Evolutionary conservation across 2,113 vertebrate species (phyloP).

Genomic region (Scytalopus superciliaris): DNA sequence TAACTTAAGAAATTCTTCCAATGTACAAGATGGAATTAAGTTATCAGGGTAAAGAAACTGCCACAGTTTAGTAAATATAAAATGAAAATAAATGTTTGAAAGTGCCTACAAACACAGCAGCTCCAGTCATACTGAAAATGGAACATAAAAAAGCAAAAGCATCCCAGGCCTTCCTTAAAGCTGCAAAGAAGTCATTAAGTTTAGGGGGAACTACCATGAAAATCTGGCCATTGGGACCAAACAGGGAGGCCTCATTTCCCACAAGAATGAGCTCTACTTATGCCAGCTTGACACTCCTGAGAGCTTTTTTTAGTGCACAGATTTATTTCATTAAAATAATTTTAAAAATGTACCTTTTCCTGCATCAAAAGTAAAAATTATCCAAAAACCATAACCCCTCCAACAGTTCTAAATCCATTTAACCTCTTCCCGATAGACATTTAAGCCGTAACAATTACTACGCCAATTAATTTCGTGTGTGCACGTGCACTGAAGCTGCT

Average conservation of each 20-base stretch:
- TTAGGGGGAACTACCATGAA: not conserved
- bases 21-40: not conserved
- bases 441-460: not conserved
- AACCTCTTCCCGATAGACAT: not conserved
- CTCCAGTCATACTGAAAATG: not conserved
- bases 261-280: not conserved
- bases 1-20: not conserved
- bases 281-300: fast-evolving
- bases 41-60: not conserved
- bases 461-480: not conserved
- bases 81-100: not conserved
- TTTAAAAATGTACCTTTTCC: not conserved
- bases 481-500: not conserved
- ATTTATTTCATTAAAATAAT: not conserved
- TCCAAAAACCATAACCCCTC: not conserved
- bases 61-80: not conserved
- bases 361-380: not conserved
- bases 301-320: not conserved
- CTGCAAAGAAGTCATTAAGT: not conserved
- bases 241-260: not conserved
- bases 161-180: not conserved
- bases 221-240: not conserved
- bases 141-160: not conserved
- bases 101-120: not conserved
- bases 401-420: not conserved